phyloP scores from a whole-genome alignment of 2,113 vertebrate genomes.

The Callorhinus ursinus region DNA sequence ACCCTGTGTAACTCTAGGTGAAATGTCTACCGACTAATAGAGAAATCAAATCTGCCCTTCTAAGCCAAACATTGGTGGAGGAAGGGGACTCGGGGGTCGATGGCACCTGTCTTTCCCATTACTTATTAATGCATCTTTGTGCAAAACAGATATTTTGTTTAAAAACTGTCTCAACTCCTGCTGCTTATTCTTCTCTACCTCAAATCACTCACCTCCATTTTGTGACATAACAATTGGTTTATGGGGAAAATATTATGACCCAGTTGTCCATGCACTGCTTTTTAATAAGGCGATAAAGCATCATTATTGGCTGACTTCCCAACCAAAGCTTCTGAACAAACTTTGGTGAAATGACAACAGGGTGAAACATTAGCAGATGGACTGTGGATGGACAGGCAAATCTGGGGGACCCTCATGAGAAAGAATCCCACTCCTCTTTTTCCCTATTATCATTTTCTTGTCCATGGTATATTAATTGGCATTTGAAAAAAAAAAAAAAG shows the following conservation, averaged over 20 bases:
- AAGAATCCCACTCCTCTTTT: background rate
- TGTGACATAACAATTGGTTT: constrained; percentile 38
- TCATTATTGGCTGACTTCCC: constrained; percentile 27
- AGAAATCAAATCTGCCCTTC: constrained; percentile 40
- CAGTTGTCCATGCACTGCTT: constrained; percentile 5
- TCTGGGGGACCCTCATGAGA: background rate
- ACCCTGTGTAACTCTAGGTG: constrained; percentile 11
- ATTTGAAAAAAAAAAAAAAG: background rate
- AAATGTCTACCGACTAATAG: constrained; percentile 52
- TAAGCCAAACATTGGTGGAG: background rate
- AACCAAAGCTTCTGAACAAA: constrained; percentile 22
- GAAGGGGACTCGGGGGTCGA: background rate
- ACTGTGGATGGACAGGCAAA: background rate
- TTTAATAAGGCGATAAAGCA: constrained; percentile 27
- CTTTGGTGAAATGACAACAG: background rate
- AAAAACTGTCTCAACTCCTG: constrained; percentile 6
- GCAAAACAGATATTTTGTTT: constrained; percentile 45
- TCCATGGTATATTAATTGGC: background rate
- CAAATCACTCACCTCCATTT: constrained; percentile 28
- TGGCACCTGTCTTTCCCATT: constrained; percentile 10
- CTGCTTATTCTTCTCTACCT: constrained; percentile 8
- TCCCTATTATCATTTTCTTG: background rate
- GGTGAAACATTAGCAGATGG: background rate
- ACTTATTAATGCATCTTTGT: constrained; percentile 48
- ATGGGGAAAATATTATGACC: background rate